Evolutionary conservation across 2,888 invertebrate species (phyloP), one percentile per base, ranked within the genome.

Genomic region (Hydroisotoma schaefferi): DNA sequence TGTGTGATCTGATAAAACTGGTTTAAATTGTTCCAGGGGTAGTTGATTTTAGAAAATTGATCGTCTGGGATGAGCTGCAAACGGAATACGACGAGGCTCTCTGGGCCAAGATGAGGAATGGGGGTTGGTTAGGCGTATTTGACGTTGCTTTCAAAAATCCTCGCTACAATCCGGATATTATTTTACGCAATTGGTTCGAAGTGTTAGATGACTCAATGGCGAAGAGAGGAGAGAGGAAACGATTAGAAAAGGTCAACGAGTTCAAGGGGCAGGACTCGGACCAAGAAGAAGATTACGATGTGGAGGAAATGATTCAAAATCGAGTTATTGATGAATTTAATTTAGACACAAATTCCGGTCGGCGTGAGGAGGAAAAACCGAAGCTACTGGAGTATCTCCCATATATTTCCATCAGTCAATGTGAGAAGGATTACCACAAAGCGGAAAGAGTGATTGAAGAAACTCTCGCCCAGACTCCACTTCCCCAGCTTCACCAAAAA

Each of bases 261-360:
- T 0, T 44, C 22, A 26, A 55, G n/a, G 4, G 6, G 1, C 38
- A 54, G 15, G 25, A 8, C 8, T 25, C 23, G 2, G 57, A 49
- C n/a, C 20, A 29, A 48, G 46, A n/a, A n/a, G 71, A 72, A 46
- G 68, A 72, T 22, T 69, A 64, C 18, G 70, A 72, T 47, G n/a
- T 70, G n/a, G 65, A 70, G n/a, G 70, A 70, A 28, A 27, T 71
- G 2, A 28, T 64, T 48, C 63, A 52, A 10, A 59, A 65, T 25
- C 53, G 71, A 38, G 33, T 71, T 12, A 4, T 68, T 10, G 71
- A 71, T 25, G 68, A 68, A 23, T 51, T 63, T 20, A 20, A 52
- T 20, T 44, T 57, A 28, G 69, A 15, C 8, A n/a, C n/a, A n/a
- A n/a, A n/a, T n/a, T n/a, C n/a, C n/a, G n/a, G n/a, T n/a, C n/a